These are phyloP conservation scores for Podargus strigoides DNA, from an alignment of 2,797 vertebrate genomes.

Conservation along the genomic window DNA sequence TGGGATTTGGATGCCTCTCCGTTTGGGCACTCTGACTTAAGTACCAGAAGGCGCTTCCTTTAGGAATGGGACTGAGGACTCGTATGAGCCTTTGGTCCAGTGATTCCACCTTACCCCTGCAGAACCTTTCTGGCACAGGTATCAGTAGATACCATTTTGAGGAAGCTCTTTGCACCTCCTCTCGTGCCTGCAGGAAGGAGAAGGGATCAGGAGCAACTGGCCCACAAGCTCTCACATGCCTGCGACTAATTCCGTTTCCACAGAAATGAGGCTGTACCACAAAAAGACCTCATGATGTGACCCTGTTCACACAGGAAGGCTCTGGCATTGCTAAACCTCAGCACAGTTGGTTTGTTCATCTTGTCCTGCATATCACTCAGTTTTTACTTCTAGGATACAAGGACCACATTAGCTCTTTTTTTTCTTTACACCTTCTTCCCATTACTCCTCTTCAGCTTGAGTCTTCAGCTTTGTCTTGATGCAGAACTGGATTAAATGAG, in stretches of 20 bases:
- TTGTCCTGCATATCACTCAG: background rate
- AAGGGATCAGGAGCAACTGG: background rate
- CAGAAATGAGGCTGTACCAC: background rate
- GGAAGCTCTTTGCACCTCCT: background rate
- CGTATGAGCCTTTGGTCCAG: accelerated
- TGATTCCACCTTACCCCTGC: background rate
- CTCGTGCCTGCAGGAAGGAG: background rate
- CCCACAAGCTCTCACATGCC: background rate
- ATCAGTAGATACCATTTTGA: accelerated
- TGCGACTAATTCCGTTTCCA: background rate
- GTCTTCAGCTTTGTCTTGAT: background rate
- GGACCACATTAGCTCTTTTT: background rate
- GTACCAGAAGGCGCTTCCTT: background rate
- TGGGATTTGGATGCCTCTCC: background rate
- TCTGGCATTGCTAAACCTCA: background rate
- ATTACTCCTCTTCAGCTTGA: background rate
- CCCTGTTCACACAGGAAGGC: background rate
- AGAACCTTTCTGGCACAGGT: background rate
- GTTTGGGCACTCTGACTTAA: background rate
- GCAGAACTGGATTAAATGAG: background rate
- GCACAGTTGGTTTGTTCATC: background rate
- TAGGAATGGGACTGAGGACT: background rate
- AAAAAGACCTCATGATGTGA: background rate
- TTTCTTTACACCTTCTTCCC: background rate
- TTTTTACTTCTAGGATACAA: no score